Percentiles rank a stretch among this genome's conserved stretches.
phyloP scores from a whole-genome alignment of 2,113 vertebrate species.

The Litocranius walleri region DNA sequence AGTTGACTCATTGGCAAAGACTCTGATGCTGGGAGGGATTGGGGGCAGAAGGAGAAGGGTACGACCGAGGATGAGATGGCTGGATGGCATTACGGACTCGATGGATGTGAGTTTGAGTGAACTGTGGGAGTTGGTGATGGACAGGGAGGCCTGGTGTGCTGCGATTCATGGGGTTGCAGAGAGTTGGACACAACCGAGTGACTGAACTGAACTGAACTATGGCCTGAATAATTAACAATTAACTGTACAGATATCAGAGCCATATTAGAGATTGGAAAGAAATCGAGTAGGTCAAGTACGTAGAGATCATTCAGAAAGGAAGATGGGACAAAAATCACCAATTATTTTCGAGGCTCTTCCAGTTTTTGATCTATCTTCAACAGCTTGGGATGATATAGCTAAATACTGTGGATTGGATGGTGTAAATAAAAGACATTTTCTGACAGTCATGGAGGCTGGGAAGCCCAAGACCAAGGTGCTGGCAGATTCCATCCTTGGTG shows the following conservation, averaged over 20 bases:
- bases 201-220: not conserved
- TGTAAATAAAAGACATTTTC: not conserved
- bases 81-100: too few relatives aligned
- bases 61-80: too few relatives aligned
- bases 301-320: constrained; percentile 39
- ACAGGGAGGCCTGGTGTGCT: too few relatives aligned
- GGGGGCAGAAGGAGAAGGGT: too few relatives aligned
- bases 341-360: constrained; percentile 36
- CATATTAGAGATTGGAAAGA: not conserved
- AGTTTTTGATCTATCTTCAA: not conserved
- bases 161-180: too few relatives aligned
- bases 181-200: too few relatives aligned
- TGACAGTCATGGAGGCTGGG: not conserved
- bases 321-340: constrained; percentile 34
- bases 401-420: not conserved
- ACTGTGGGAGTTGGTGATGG: too few relatives aligned
- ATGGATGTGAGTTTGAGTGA: too few relatives aligned
- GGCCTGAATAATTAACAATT: not conserved
- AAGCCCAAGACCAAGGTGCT: not conserved
- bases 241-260: not conserved
- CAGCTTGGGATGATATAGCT: not conserved
- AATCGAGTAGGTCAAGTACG: not conserved
- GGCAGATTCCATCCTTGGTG: not conserved
- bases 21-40: too few relatives aligned
- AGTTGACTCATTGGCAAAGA: too few relatives aligned